Percentiles rank a stretch among this genome's conserved stretches.
phyloP scores from a whole-genome alignment of 2,113 vertebrate species.

The Silurus glanis region DNA sequence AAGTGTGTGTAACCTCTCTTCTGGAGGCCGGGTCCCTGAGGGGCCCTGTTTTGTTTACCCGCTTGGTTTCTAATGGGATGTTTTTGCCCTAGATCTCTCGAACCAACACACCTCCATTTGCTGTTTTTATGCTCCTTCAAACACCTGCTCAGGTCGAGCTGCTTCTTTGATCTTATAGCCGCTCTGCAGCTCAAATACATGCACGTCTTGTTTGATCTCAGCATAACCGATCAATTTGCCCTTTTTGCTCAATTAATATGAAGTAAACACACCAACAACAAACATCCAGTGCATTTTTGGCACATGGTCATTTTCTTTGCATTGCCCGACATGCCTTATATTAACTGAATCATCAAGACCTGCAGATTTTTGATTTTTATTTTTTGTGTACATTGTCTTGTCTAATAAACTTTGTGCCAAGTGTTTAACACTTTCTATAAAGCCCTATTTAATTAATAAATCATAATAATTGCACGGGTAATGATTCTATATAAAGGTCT shows the following conservation, averaged over 20 bases:
- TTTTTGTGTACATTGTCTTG: background rate
- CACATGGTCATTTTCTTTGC: slow-evolving; percentile 24
- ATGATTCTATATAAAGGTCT: background rate
- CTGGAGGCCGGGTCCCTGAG: slow-evolving; percentile 64
- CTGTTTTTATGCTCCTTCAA: slow-evolving; percentile 42
- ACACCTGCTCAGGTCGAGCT: slow-evolving; percentile 48
- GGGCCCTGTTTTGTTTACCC: slow-evolving; percentile 75
- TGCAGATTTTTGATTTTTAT: background rate
- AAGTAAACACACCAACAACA: slow-evolving; percentile 37
- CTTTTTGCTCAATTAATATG: slow-evolving; percentile 42
- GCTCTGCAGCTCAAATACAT: slow-evolving; percentile 21
- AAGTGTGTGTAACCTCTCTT: slow-evolving; percentile 60
- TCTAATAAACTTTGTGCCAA: background rate
- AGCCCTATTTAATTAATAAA: background rate
- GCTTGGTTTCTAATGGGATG: slow-evolving; percentile 71
- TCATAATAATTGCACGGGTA: background rate
- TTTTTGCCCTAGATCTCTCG: slow-evolving; percentile 61
- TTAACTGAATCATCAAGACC: background rate
- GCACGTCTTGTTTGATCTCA: slow-evolving; percentile 38
- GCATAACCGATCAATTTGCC: slow-evolving; percentile 37
- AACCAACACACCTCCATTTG: slow-evolving; percentile 40
- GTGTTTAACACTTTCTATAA: background rate
- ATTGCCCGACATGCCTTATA: background rate
- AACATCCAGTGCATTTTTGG: background rate
- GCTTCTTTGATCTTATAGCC: slow-evolving; percentile 48